Evolutionary conservation across 1,140 invertebrate genomes (phyloP), one percentile per base, ranked within the genome.

Genomic region (Bemisia tabaci): DNA sequence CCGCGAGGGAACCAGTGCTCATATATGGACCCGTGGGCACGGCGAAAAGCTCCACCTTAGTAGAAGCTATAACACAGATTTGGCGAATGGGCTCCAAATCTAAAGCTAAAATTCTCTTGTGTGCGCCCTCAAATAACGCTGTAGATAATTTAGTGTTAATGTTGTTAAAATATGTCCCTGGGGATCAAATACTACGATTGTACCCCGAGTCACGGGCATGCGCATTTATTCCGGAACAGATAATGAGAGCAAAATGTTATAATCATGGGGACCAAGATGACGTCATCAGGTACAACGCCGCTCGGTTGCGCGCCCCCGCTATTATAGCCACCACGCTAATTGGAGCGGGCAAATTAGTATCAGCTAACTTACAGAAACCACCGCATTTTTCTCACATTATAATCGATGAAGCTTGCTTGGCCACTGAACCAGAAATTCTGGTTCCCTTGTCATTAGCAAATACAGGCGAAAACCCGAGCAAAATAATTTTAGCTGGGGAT

Each of bases 21-120:
- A 87, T 97, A 68, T 97, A 90, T 79, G 95, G 95, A 2, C 94
- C 95, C 59, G 94, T 94, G 1, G 94, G 94, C 11, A 96, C 93
- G n/a, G 94, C 94, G n/a, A 97, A 97, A 81, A 97, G 94, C 0
- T 79, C 95, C 0, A 97, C 94, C 2, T 75, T 97, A 5, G 88
- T 94, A 22, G 94, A 97, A 80, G 81, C 86, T 0, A 84, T 94
- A 22, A 74, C 95, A 25, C 95, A 97, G 78, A 82, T 95, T 70
- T 79, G 87, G 2, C 77, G 73, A 11, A 73, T 81, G 12, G 73
- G 89, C 12, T 82, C 85, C 0, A 79, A 85, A 11, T 83, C 84
- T 65, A 81, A 74, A 9, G n/a, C 25, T 11, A 25, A 63, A n/a
- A 25, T 25, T 23, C 11, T 27, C 2, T 5, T 22, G 39, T 65